phyloP scores from a whole-genome alignment of 2,797 vertebrate species.

The Artibeus lituratus region DNA sequence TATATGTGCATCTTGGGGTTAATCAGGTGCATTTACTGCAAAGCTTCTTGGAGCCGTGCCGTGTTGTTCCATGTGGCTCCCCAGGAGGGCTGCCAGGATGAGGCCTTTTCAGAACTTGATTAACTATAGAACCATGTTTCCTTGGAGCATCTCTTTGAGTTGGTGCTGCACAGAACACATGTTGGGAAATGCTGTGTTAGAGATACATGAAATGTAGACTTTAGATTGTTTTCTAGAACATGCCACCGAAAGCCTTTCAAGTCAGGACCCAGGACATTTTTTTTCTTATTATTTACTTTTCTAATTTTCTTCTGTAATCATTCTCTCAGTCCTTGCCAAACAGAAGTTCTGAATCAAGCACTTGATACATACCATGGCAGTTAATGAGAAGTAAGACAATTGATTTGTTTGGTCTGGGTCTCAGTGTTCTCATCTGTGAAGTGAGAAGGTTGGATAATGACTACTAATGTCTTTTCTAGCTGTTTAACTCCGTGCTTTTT shows the following conservation, averaged over 20 bases:
- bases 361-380: background rate
- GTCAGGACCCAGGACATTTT: background rate
- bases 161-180: background rate
- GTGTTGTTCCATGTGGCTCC: background rate
- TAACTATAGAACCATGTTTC: background rate
- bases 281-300: background rate
- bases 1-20: background rate
- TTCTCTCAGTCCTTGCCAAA: background rate
- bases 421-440: constrained; percentile 27
- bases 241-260: background rate
- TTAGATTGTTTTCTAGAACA: background rate
- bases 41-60: background rate
- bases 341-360: background rate
- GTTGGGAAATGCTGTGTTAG: background rate
- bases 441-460: background rate
- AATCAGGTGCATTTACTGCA: background rate
- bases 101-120: background rate
- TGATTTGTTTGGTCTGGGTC: background rate
- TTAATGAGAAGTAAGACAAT: background rate
- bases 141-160: background rate
- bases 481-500: constrained; percentile 34
- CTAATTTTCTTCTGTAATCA: background rate
- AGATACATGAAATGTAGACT: background rate
- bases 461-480: background rate
- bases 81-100: background rate